Percentiles rank a stretch among this genome's conserved stretches.
These are phyloP conservation scores for Drosophila pandora DNA, from an alignment of 1,140 invertebrate genomes.

Conservation along the genomic window DNA sequence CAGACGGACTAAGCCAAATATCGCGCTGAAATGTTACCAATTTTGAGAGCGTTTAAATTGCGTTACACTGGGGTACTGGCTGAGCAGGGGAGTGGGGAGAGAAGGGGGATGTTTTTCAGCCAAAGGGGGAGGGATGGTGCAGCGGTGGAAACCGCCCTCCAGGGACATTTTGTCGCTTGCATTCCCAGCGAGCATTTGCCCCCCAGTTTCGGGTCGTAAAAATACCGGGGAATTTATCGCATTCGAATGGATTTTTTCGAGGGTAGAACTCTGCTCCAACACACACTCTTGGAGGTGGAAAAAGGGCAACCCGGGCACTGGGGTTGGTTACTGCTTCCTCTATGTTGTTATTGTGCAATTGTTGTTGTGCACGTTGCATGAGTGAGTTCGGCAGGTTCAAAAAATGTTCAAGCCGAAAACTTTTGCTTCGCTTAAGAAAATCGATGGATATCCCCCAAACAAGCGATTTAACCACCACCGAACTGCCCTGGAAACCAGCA, in stretches of 20 bases:
- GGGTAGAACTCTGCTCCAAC: conserved; percentile 30
- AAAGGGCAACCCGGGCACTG: neutral
- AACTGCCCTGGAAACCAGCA: neutral
- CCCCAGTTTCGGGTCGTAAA: conserved; percentile 54
- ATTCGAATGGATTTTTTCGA: conserved; percentile 66
- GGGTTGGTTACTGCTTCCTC: conserved; percentile 9
- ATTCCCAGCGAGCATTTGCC: conserved; percentile 49
- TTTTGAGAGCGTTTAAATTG: conserved; percentile 71
- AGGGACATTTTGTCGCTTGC: conserved; percentile 51
- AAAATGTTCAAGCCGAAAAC: conserved; percentile 54
- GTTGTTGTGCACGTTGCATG: conserved; percentile 64
- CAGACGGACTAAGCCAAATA: conserved; percentile 40
- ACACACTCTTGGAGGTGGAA: conserved; percentile 1
- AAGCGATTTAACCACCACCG: conserved; percentile 24
- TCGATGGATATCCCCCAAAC: conserved; percentile 52
- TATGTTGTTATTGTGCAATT: conserved; percentile 61
- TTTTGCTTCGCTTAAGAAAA: conserved; percentile 70
- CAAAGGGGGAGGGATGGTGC: conserved; percentile 5
- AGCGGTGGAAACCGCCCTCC: conserved; percentile 19
- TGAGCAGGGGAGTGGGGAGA: neutral
- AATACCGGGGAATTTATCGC: conserved; percentile 76
- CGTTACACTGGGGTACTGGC: conserved; percentile 41
- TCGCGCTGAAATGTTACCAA: conserved; percentile 77
- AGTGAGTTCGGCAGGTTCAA: conserved; percentile 55
- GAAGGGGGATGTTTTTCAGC: neutral